These are phyloP conservation scores for Neodon shergylaensis DNA, from an alignment of 2,113 vertebrate genomes.

Conservation along the genomic window DNA sequence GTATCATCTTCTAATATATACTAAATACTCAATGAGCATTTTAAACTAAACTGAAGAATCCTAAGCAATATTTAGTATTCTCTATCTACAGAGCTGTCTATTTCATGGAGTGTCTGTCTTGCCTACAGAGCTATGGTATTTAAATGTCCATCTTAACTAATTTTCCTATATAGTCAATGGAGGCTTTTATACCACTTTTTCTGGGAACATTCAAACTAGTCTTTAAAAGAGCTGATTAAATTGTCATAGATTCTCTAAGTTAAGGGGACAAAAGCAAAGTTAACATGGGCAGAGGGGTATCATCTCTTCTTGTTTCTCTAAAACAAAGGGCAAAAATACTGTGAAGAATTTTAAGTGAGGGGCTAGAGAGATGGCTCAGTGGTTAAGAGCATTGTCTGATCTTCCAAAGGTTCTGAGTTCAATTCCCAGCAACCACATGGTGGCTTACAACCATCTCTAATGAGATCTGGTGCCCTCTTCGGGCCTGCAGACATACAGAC, in stretches of 20 bases:
- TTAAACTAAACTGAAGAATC: conserved; percentile 20
- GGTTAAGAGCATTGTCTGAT: no score
- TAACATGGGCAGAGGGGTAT: conserved; percentile 32
- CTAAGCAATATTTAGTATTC: conserved; percentile 20
- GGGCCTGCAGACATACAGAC: no score
- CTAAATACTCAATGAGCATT: background rate
- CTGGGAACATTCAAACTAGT: conserved; percentile 39
- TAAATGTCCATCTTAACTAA: background rate
- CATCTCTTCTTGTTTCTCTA: conserved; percentile 1
- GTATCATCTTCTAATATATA: background rate
- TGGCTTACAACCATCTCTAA: no score
- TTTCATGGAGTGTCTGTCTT: background rate
- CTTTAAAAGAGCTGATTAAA: conserved; percentile 41
- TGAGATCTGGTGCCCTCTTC: no score
- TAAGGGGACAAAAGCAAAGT: conserved; percentile 36
- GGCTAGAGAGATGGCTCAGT: no score
- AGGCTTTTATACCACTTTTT: conserved; percentile 29
- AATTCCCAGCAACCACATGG: no score
- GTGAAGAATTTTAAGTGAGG: background rate
- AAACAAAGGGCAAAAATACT: background rate
- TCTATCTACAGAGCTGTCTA: background rate
- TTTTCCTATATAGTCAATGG: background rate
- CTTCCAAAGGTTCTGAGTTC: no score
- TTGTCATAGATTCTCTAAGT: conserved; percentile 5
- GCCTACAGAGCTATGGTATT: background rate